A percentile compares a stretch with the other conserved stretches of the same genome.
phyloP scores from a whole-genome alignment of 2,797 vertebrate genomes.

The Eospalax fontanierii region DNA sequence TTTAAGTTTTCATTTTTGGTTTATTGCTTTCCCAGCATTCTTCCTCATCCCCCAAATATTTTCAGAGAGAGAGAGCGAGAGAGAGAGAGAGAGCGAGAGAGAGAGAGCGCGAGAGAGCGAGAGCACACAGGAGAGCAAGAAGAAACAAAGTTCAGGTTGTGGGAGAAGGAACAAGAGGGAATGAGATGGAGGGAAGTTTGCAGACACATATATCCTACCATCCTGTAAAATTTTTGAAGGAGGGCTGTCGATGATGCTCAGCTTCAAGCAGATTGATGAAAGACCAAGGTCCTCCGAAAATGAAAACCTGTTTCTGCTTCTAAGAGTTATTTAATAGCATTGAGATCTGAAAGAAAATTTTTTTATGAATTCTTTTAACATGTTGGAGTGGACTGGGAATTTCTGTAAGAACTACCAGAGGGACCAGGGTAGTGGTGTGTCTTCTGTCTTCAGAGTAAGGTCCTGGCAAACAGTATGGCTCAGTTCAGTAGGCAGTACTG shows the following conservation, averaged over 20 bases:
- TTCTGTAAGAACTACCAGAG: not conserved
- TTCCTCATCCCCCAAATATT: constrained; percentile 1
- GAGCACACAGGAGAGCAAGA: not conserved
- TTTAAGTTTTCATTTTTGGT: constrained; percentile 67
- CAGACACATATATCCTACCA: not conserved
- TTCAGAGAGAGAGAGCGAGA: not conserved
- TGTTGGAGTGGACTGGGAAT: not conserved
- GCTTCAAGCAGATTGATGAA: not conserved
- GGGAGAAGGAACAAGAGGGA: not conserved
- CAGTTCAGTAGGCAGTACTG: not conserved
- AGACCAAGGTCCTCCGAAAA: constrained; percentile 11
- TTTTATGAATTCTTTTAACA: not conserved
- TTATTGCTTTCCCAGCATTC: not conserved
- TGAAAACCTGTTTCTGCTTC: constrained; percentile 37
- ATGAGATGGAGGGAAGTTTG: not conserved
- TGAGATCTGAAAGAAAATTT: constrained; percentile 30
- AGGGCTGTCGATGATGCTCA: not conserved
- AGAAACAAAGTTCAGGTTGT: not conserved
- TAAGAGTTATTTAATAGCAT: constrained; percentile 34
- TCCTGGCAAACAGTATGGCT: not conserved
- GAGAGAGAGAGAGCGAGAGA: too few species aligned
- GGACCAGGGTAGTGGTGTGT: not conserved
- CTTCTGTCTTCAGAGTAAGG: not conserved
- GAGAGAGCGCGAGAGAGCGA: too few species aligned
- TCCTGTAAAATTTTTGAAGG: not conserved